A percentile compares a stretch with the other conserved stretches of the same genome.
These are phyloP conservation scores for Streblospio benedicti DNA, from an alignment of 1,140 invertebrate species.

Conservation along the genomic window DNA sequence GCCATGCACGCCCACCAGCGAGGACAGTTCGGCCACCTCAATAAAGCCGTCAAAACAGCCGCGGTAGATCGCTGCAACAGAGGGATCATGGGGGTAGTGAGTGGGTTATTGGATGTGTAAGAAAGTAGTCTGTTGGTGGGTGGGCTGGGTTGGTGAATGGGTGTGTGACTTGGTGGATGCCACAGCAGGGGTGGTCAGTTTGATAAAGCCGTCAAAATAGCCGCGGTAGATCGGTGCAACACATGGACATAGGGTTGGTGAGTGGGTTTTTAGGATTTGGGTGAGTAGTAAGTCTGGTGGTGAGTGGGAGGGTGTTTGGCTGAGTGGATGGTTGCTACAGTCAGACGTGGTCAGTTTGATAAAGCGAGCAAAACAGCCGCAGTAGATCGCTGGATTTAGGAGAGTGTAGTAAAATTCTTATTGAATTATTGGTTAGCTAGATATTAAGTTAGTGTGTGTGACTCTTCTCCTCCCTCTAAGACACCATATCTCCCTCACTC, in stretches of 20 bases:
- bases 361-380: slow-evolving; percentile 12
- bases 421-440: neutral
- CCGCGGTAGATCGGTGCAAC: slow-evolving; percentile 12
- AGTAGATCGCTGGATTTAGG: neutral
- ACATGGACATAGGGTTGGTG: neutral
- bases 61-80: slow-evolving; percentile 10
- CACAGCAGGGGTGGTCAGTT: neutral
- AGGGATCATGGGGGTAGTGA: neutral
- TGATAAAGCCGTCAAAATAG: slow-evolving; percentile 7
- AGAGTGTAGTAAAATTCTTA: neutral
- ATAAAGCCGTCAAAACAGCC: slow-evolving; percentile 11
- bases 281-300: too few relatives aligned
- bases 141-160: too few relatives aligned
- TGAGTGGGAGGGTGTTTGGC: too few relatives aligned
- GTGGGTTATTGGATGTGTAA: neutral
- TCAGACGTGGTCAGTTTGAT: neutral
- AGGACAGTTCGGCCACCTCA: neutral
- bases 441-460: too few relatives aligned
- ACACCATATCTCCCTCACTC: too few relatives aligned
- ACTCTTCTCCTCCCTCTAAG: too few relatives aligned
- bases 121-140: too few relatives aligned
- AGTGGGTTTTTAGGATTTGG: neutral
- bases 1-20: neutral
- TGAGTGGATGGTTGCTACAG: too few relatives aligned
- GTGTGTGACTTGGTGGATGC: too few relatives aligned